Evolutionary conservation across 2,888 invertebrate species (phyloP), one percentile per base, ranked within the genome.

Genomic region (Conistra vaccinii): DNA sequence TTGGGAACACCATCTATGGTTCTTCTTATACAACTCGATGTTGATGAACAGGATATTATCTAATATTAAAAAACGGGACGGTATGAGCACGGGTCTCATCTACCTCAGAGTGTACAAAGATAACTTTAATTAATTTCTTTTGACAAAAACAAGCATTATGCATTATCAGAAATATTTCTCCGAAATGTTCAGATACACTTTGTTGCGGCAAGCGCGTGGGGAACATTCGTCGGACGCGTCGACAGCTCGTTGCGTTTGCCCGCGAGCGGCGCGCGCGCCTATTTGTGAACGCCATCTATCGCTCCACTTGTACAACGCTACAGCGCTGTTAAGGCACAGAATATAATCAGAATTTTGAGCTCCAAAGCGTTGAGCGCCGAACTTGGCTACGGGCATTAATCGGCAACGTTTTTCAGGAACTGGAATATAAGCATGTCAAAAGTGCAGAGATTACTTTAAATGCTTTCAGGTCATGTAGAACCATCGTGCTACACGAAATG

Each of bases 161-260:
- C 4, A 20, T 42, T 23, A 29, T 20, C 4, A 20, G 23, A 32
- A 65, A 48, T 26, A 17, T 32, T 32, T 53, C 12, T 73, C 10
- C 10, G 66, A 58, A 80, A 73, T 68, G 0, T 76, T 65, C 75
- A 78, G 32, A 9, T 78, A 61, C 89, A 14, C 57, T 69, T 42
- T 81, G 83, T 61, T 89, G 17, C 83, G 9, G 2, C 17, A 55
- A 29, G 53, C 57, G 29, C 80, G 87, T 29, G n/a, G 65, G 48
- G 83, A 87, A 91, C 91, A 93, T 93, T 92, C 91, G 91, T 93
- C 88, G 91, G 84, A 81, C 89, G 88, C 91, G 94, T 93, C 93
- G 94, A 94, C 94, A 94, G 93, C 94, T 94, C 93, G 92, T 93
- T 93, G 93, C 91, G 89, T 91, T 91, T 92, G 89, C 89, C 93